Evolutionary conservation across 2,113 vertebrate genomes (phyloP).

Genomic region (Turnix velox): DNA sequence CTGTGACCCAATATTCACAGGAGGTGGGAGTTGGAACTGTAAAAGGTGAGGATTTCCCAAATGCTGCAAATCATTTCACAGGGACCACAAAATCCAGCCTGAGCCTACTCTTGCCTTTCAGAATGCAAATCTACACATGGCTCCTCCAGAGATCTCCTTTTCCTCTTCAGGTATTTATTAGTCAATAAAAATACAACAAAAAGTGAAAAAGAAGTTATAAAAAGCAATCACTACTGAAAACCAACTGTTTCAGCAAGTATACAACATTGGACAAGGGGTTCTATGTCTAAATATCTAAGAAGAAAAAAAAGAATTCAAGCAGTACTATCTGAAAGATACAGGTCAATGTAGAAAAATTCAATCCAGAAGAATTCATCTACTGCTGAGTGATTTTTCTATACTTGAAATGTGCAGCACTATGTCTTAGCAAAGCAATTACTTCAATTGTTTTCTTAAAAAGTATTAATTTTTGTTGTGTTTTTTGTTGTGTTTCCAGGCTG

Average conservation of each 20-base stretch:
- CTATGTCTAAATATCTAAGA: neutral
- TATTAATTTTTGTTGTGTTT: neutral
- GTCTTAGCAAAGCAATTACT: neutral
- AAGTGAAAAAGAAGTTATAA: neutral
- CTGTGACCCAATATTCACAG: neutral
- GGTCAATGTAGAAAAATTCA: neutral
- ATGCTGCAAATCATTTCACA: neutral
- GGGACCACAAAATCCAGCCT: neutral
- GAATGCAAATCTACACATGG: neutral
- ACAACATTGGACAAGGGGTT: neutral
- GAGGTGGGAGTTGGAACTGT: too few species aligned
- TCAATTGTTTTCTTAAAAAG: neutral
- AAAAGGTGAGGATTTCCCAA: neutral
- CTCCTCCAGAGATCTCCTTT: neutral
- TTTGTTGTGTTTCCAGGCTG: too few species aligned
- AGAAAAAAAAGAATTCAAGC: neutral
- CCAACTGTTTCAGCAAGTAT: neutral
- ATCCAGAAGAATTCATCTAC: neutral
- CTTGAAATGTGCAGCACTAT: accelerated
- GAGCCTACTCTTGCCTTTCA: neutral
- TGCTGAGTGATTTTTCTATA: neutral
- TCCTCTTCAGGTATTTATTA: neutral
- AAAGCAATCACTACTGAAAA: neutral
- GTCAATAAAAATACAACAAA: neutral
- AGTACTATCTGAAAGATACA: neutral